Evolutionary conservation across 1,140 invertebrate genomes (phyloP).

Genomic region (Vanessa tameamea): DNA sequence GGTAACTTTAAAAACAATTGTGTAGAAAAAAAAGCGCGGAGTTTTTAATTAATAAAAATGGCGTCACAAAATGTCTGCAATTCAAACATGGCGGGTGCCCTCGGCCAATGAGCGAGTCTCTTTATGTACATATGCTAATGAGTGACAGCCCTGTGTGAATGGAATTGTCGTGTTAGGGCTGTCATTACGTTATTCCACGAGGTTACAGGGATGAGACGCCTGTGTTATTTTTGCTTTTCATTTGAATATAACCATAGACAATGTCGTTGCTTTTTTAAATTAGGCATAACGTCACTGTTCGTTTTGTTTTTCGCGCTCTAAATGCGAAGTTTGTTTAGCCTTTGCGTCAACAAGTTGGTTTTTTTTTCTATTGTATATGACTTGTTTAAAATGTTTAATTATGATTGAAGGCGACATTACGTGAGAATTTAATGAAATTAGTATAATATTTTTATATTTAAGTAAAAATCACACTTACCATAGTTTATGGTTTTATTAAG

Average conservation of each 20-base stretch:
- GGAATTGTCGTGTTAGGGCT: slow-evolving; percentile 76
- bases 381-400: slow-evolving; percentile 5
- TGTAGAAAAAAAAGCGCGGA: slow-evolving; percentile 50
- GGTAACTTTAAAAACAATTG: slow-evolving; percentile 65
- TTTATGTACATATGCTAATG: slow-evolving; percentile 77
- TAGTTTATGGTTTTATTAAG: no score
- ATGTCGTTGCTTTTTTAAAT: slow-evolving; percentile 50
- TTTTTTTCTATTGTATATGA: slow-evolving; percentile 6
- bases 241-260: slow-evolving; percentile 55
- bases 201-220: slow-evolving; percentile 49
- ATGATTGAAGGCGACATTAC: neutral
- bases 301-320: slow-evolving; percentile 30
- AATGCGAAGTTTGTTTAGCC: slow-evolving; percentile 6
- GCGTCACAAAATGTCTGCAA: slow-evolving; percentile 65
- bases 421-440: neutral
- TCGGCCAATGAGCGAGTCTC: slow-evolving; percentile 58
- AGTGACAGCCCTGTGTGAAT: slow-evolving; percentile 72
- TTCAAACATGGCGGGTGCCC: slow-evolving; percentile 59
- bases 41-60: slow-evolving; percentile 77
- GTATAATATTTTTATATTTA: neutral
- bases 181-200: slow-evolving; percentile 66
- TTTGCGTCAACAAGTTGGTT: slow-evolving; percentile 5
- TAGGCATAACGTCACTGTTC: slow-evolving; percentile 40
- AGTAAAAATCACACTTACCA: no score
- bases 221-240: slow-evolving; percentile 65